phyloP scores from a whole-genome alignment of 2,888 invertebrate species.

The Operophtera brumata region DNA sequence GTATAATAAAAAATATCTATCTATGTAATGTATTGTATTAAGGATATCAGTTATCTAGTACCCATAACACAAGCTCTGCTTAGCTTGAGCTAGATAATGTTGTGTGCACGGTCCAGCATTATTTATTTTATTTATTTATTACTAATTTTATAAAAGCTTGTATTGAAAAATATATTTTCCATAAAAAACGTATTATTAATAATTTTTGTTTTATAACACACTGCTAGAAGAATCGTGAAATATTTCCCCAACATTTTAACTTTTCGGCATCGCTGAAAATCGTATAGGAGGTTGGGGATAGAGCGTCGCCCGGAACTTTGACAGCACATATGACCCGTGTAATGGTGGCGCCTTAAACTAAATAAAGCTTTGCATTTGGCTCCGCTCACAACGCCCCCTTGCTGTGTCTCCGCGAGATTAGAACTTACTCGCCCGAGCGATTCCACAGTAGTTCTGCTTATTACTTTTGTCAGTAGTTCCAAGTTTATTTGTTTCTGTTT shows the following conservation, averaged over 20 bases:
- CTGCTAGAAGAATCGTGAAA: background rate
- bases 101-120: too few relatives aligned
- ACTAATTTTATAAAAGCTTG: too few relatives aligned
- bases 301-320: conserved; percentile 66
- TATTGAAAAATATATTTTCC: too few relatives aligned
- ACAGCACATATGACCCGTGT: conserved; percentile 80
- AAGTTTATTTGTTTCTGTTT: conserved; percentile 28
- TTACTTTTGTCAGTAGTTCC: conserved; percentile 33
- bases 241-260: conserved; percentile 19
- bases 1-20: too few relatives aligned
- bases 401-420: conserved; percentile 68
- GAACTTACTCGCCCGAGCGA: conserved; percentile 43
- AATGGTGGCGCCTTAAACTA: conserved; percentile 77
- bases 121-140: too few relatives aligned
- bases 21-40: too few relatives aligned
- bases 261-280: conserved; percentile 1
- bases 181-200: too few relatives aligned
- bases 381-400: conserved; percentile 58
- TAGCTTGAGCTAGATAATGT: too few relatives aligned
- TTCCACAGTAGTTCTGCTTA: conserved; percentile 30
- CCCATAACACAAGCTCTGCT: too few relatives aligned
- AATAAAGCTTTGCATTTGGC: conserved; percentile 77
- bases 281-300: conserved; percentile 38
- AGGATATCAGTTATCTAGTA: too few relatives aligned
- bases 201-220: background rate